Conservation (phyloP, 2,797 vertebrate species). For the Paguma larvata region DNA sequence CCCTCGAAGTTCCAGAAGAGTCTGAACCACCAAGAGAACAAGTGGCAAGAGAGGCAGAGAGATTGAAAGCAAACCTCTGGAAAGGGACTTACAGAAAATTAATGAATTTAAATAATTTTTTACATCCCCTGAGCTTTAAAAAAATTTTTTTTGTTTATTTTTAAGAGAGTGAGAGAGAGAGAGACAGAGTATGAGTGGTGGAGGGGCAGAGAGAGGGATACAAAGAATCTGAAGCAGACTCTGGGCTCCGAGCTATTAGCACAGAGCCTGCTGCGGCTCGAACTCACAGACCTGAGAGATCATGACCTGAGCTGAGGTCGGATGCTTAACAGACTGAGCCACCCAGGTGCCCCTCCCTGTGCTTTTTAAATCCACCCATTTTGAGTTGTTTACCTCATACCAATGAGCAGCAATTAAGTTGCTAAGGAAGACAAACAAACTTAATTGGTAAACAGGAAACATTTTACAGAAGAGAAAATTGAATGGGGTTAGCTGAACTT, state of each 20-base stretch:
- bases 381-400: conserved; percentile 56
- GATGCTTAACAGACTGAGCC: too few relatives aligned
- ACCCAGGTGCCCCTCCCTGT: background rate
- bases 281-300: too few relatives aligned
- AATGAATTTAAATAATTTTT: conserved; percentile 48
- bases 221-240: too few relatives aligned
- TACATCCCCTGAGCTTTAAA: background rate
- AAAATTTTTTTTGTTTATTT: background rate
- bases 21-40: background rate
- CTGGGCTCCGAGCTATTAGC: too few relatives aligned
- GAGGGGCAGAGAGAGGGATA: too few relatives aligned
- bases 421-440: conserved; percentile 57
- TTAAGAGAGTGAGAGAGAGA: too few relatives aligned
- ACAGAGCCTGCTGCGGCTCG: too few relatives aligned
- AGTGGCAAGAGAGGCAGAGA: background rate
- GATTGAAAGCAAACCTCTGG: background rate
- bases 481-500: conserved; percentile 40
- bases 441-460: conserved; percentile 34
- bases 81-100: background rate
- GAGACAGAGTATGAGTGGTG: too few relatives aligned
- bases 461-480: background rate
- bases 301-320: too few relatives aligned
- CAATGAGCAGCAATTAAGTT: conserved; percentile 46
- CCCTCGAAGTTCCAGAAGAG: background rate
- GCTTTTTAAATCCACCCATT: conserved; percentile 40